Base-by-base conservation (phyloP, 2,888 invertebrate species). In the Punctoribates punctum region DNA sequence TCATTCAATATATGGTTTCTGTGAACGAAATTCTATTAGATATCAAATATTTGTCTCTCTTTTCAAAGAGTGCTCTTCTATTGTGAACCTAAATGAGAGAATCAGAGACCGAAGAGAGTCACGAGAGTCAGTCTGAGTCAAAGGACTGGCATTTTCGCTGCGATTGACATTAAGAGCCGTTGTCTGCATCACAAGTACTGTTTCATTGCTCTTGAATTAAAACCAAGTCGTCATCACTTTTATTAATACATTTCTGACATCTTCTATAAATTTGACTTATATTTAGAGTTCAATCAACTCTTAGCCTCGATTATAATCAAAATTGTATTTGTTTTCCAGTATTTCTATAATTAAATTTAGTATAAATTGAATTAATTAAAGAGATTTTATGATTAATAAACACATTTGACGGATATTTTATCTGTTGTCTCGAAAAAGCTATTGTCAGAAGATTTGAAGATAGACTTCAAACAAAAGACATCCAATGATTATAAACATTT, bases 101-200 rank as follows among this genome's bases (percentile, higher is more conserved):
- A 8, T 5, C 4, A 42, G 42, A 42, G 42, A 8, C 9, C 6
- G 42, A 42, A 42, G 42, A 42, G 42, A 42, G 42, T 9, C 1
- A 42, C 5, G 13, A 42, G 42, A 42, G 42, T 9, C 9, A 42
- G 42, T 9, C 9, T 9, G 42, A 42, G 42, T 54, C n/a, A 54
- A 54, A 38, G 65, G 65, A 38, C 34, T 67, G 17, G 20, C 20
- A 20, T 38, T 38, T 17, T 25, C n/a, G 38, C 65, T 38, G 65
- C n/a, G 20, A 67, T 11, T 67, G 65, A 67, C 65, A 67, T 67
- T 42, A 67, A 67, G 65, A 67, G 65, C 23, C 17, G 65, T 67
- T 67, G 60, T 38, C 38, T 23, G 65, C 65, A 34, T 67, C 65
- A 38, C 34, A 67, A 67, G 38, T 42, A 67, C 65, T 20, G 20